These are phyloP conservation scores for Gulo gulo DNA, from an alignment of 2,113 vertebrate species.

Conservation along the genomic window DNA sequence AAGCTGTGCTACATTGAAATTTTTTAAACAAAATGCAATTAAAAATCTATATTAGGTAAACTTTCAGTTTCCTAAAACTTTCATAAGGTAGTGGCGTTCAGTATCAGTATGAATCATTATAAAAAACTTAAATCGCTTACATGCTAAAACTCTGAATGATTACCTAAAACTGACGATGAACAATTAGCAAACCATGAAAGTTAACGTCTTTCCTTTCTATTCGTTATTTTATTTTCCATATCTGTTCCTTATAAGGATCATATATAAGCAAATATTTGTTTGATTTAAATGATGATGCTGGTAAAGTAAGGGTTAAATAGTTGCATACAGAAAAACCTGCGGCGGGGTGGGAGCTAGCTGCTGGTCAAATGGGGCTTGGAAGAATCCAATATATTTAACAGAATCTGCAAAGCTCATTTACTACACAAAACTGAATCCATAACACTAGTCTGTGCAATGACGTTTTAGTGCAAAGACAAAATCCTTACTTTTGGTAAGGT, in stretches of 20 bases:
- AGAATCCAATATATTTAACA: background rate
- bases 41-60: background rate
- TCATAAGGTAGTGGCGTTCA: background rate
- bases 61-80: background rate
- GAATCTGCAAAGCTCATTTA: background rate
- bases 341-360: fast-evolving
- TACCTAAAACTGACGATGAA: background rate
- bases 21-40: conserved; percentile 17
- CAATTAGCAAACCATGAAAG: conserved; percentile 11
- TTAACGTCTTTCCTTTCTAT: background rate
- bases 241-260: background rate
- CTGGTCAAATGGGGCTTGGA: background rate
- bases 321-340: background rate
- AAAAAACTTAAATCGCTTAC: background rate
- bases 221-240: background rate
- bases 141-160: background rate
- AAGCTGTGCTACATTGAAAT: background rate
- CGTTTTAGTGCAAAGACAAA: background rate
- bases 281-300: background rate
- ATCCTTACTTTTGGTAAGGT: background rate
- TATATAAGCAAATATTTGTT: background rate
- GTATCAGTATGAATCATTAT: background rate
- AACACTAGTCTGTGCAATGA: background rate
- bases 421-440: background rate
- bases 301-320: background rate